Conservation (phyloP, 2,888 invertebrate species). For the Hydrotaea diabolus region DNA sequence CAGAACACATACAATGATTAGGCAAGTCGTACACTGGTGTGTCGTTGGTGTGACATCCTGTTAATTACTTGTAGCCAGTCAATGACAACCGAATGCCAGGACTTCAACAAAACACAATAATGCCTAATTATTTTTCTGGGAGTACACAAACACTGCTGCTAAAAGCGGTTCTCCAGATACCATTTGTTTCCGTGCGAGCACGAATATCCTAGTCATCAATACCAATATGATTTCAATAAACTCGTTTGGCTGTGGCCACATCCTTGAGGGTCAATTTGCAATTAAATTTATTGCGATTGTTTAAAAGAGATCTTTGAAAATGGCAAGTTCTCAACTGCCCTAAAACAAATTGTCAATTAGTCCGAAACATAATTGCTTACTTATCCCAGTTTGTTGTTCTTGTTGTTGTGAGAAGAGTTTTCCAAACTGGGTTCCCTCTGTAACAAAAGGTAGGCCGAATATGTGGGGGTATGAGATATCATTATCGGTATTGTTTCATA, state of each 20-base stretch:
- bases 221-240: not conserved
- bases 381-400: not conserved
- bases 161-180: not conserved
- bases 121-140: not conserved
- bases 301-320: not conserved
- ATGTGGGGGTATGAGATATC: not conserved
- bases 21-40: not conserved
- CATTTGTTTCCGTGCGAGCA: not conserved
- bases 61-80: not conserved
- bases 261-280: not conserved
- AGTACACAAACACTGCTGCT: not conserved
- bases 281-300: not conserved
- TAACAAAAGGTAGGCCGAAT: not conserved
- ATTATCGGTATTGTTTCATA: not conserved
- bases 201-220: too few species aligned
- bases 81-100: not conserved
- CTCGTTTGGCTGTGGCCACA: not conserved
- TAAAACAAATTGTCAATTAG: constrained; percentile 12
- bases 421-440: not conserved
- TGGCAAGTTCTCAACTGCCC: not conserved
- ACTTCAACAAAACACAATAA: not conserved
- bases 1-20: not conserved
- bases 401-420: not conserved
- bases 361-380: not conserved
- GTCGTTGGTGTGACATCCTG: constrained; percentile 6